These are phyloP conservation scores for Villa cingulata DNA, from an alignment of 2,888 invertebrate genomes.

Conservation along the genomic window DNA sequence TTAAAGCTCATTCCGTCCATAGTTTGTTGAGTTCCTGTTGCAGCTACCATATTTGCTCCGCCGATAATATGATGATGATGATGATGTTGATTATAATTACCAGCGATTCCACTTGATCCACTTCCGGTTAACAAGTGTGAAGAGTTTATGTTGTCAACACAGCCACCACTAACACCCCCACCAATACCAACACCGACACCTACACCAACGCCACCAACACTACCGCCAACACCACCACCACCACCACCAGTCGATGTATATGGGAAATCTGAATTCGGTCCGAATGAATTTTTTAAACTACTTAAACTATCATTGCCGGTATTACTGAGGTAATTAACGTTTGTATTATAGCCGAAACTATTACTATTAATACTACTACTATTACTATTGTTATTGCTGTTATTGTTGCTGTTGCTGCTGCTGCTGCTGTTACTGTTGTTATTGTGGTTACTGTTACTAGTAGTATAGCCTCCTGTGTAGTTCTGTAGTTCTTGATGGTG, in stretches of 20 bases:
- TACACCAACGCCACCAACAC: neutral
- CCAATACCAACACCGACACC: neutral
- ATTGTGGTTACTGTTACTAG: conserved; percentile 14
- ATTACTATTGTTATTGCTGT: conserved; percentile 13
- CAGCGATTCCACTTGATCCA: conserved; percentile 20
- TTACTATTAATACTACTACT: conserved; percentile 5
- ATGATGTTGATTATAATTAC: conserved; percentile 5
- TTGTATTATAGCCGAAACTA: conserved; percentile 4
- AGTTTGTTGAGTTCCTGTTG: conserved; percentile 29
- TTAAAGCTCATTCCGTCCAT: conserved; percentile 35
- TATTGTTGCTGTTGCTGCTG: conserved; percentile 10
- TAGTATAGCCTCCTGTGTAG: conserved; percentile 14
- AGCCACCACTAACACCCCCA: neutral
- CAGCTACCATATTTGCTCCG: conserved; percentile 28
- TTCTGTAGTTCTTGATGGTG: conserved; percentile 20
- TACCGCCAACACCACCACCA: neutral
- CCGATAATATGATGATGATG: conserved; percentile 10
- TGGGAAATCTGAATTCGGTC: conserved; percentile 33
- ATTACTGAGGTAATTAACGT: conserved; percentile 8
- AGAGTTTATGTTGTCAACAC: neutral
- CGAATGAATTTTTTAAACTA: conserved; percentile 33
- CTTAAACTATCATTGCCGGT: conserved; percentile 27
- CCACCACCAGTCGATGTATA: conserved; percentile 6
- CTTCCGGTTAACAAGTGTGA: conserved; percentile 7
- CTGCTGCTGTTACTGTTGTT: conserved; percentile 6